Base-by-base conservation (phyloP, 2,797 vertebrate genomes). In the Lacerta viridis region DNA sequence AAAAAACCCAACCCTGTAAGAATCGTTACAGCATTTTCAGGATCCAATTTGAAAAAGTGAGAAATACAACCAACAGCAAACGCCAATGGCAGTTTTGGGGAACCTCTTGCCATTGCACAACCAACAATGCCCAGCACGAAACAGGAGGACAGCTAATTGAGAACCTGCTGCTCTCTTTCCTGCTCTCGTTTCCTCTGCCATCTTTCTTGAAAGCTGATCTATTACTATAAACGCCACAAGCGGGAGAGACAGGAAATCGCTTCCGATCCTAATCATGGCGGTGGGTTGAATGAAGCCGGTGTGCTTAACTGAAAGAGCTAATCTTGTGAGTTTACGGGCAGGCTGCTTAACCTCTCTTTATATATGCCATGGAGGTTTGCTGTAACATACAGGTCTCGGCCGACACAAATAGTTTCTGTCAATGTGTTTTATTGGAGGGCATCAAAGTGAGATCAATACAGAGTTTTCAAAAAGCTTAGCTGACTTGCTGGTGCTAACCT, bases 371-470 rank as follows among this genome's bases (percentile, higher is more conserved):
- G 46, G 83, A 90, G 50, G 75, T 92, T 87, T 87, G 88, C 88
- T 89, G 90, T 80, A 93, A 90, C 39, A 18, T 75, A 68, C 80
- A 90, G 87, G 33, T 85, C 86, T 29, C 36, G 84, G 27, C 27
- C 74, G 74, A 59, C 66, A 33, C 79, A 89, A 94, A 92, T 91
- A 80, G 90, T 84, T 87, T 83, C 77, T 90, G 79, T 94, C 93
- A 75, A 9, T 86, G 87, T 91, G 89, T 84, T 93, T 94, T 91
- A 91, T 69, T 93, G 91, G 92, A 81, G 80, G 74, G 66, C 68
- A 88, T 90, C 92, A 93, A 88, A 90, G 90, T 8, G 69, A 93
- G 87, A 93, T 94, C n/a, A 0, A 95, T 90, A 85, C 68, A 61
- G 76, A 93, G 46, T 90, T 91, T 91, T 89, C 80, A 80, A 86